These are phyloP conservation scores for Palythoa heliodiscus DNA, from an alignment of 92 coral and sea anemone genomes.

Conservation along the genomic window DNA sequence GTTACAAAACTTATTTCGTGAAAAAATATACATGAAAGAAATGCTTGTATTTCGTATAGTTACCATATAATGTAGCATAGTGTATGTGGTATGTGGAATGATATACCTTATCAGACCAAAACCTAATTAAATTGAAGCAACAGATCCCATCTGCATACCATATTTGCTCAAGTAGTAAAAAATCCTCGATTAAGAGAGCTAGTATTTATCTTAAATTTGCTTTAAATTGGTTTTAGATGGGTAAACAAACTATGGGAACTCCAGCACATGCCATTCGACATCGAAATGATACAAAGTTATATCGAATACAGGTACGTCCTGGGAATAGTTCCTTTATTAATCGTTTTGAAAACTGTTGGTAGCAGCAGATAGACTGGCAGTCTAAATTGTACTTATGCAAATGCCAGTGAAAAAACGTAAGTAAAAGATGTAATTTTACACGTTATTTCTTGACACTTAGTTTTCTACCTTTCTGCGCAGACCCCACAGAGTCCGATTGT, in stretches of 20 bases:
- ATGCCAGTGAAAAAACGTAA: too few species aligned
- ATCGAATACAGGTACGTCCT: slow-evolving; percentile 84
- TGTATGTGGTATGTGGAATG: not conserved
- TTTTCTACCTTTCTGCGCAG: slow-evolving; percentile 35
- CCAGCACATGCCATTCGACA: slow-evolving; percentile 88
- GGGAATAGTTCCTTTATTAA: not conserved
- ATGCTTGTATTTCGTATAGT: too few species aligned
- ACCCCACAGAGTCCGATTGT: slow-evolving; percentile 97
- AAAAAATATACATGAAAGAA: too few species aligned
- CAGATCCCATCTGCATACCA: too few species aligned
- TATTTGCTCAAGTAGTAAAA: too few species aligned
- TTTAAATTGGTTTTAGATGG: slow-evolving; percentile 67
- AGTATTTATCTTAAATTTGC: not conserved
- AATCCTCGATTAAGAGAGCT: too few species aligned
- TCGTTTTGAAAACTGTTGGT: not conserved
- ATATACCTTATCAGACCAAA: too few species aligned
- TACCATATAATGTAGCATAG: too few species aligned
- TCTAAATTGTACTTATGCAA: too few species aligned
- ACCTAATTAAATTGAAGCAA: too few species aligned
- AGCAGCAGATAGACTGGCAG: not conserved
- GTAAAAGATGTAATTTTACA: too few species aligned
- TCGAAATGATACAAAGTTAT: slow-evolving; percentile 93
- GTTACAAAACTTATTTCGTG: too few species aligned
- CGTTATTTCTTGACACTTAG: not conserved
- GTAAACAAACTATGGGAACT: slow-evolving; percentile 97